Evolutionary conservation across 2,888 invertebrate species (phyloP).

Genomic region (Tuberolachnus salignus): DNA sequence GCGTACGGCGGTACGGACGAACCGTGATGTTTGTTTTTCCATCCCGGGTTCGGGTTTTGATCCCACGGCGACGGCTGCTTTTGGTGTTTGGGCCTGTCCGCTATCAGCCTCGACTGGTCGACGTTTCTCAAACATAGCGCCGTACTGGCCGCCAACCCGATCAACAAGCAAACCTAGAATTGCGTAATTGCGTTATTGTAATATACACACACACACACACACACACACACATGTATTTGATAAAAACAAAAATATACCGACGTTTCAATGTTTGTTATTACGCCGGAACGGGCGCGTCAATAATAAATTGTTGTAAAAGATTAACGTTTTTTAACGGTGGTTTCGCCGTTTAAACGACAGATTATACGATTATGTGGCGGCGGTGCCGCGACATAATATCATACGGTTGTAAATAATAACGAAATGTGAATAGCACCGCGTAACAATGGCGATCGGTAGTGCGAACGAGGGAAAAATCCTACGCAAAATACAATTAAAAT

Average conservation of each 20-base stretch:
- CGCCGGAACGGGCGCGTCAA: neutral
- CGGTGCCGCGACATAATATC: neutral
- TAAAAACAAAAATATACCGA: neutral
- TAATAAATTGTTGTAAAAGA: conserved; percentile 16
- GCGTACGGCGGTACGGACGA: conserved; percentile 71
- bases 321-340: conserved; percentile 14
- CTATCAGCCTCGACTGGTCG: conserved; percentile 31
- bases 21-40: conserved; percentile 37
- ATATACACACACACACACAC: too few species aligned
- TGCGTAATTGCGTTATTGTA: neutral
- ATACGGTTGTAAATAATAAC: too few species aligned
- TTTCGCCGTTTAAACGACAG: conserved; percentile 35
- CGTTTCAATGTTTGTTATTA: neutral
- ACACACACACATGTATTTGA: too few species aligned
- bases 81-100: neutral
- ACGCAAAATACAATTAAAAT: neutral
- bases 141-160: neutral
- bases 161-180: conserved; percentile 44
- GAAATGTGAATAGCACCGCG: conserved; percentile 7
- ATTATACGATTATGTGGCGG: conserved; percentile 44
- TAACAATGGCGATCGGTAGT: conserved; percentile 41
- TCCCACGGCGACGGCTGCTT: conserved; percentile 16
- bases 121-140: conserved; percentile 11
- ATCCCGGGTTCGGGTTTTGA: neutral
- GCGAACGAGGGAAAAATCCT: conserved; percentile 4